Percentiles rank a stretch among this genome's conserved stretches.
Conservation (phyloP, 2,888 invertebrate genomes). For the Xylota segnis region DNA sequence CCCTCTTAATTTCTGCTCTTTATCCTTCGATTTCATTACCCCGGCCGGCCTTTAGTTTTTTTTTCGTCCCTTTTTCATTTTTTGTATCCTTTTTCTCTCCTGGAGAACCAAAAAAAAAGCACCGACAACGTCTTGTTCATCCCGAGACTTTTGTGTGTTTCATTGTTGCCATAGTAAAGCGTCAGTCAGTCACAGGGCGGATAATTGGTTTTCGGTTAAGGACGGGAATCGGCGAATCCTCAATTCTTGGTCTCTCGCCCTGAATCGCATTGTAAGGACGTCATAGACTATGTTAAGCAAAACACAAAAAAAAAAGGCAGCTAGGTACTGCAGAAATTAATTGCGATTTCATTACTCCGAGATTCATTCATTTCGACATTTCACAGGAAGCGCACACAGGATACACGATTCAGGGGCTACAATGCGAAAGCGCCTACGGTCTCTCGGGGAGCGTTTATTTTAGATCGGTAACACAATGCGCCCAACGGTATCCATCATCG, state of each 20-base stretch:
- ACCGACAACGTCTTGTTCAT: slow-evolving; percentile 63
- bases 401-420: slow-evolving; percentile 63
- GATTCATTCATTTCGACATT: slow-evolving; percentile 76
- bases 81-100: slow-evolving; percentile 23
- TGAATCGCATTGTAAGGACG: slow-evolving; percentile 58
- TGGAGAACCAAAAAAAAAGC: not conserved
- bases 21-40: slow-evolving; percentile 77
- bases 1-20: slow-evolving; percentile 71
- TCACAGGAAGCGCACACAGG: slow-evolving; percentile 69
- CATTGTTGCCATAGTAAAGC: slow-evolving; percentile 75
- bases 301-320: slow-evolving; percentile 27
- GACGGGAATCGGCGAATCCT: slow-evolving; percentile 42
- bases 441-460: slow-evolving; percentile 58
- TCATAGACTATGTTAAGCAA: slow-evolving; percentile 38
- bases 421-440: slow-evolving; percentile 66
- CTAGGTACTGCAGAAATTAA: slow-evolving; percentile 83
- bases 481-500: slow-evolving; percentile 62
- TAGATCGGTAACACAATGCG: slow-evolving; percentile 65
- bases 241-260: slow-evolving; percentile 39
- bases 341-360: slow-evolving; percentile 84
- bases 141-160: slow-evolving; percentile 69
- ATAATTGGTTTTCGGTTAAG: slow-evolving; percentile 76
- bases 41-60: slow-evolving; percentile 67
- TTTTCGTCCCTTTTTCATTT: slow-evolving; percentile 38
- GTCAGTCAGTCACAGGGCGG: slow-evolving; percentile 74